Base-by-base conservation (phyloP, 2,888 invertebrate species). In the Selenia dentaria region DNA sequence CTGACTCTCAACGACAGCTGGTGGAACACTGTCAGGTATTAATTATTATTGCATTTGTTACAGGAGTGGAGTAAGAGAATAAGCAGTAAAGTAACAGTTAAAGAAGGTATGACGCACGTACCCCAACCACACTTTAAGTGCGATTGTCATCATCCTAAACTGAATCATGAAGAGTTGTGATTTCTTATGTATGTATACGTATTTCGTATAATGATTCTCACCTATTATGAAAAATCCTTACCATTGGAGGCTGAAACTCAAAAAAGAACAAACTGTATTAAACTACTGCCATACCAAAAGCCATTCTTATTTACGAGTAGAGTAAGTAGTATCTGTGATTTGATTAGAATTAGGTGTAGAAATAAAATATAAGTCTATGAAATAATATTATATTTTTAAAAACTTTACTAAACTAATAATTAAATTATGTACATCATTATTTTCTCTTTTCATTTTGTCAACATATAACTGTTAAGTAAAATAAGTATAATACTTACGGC, bases 1-100 rank as follows among this genome's bases (percentile, higher is more conserved):
- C n/a, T n/a, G n/a, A n/a, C n/a, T n/a, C n/a, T n/a, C n/a, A n/a
- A n/a, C n/a, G n/a, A n/a, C n/a, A n/a, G n/a, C n/a, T n/a, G n/a
- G n/a, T n/a, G n/a, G n/a, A n/a, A n/a, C n/a, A n/a, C n/a, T n/a
- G n/a, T n/a, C n/a, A n/a, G n/a, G n/a, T n/a, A n/a, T n/a, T n/a
- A n/a, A n/a, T n/a, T n/a, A n/a, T n/a, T n/a, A n/a, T 16, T 16
- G 3, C 16, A 16, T 51, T 54, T 64, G 60, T 83, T 83, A 39
- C 58, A 95, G 93, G 94, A 96, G 89, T 96, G 96, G 94, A 94
- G 94, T 70, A 93, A 93, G 70, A 91, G 92, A 57, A 76, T 96
- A 28, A 83, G 77, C 31, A 94, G 92, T 58, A 56, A 76, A 42
- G 66, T 83, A 1, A 60, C 44, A 18, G 62, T 85, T 6, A 55